phyloP scores from a whole-genome alignment of 2,888 invertebrate genomes.

The Ectropis crepuscularia region DNA sequence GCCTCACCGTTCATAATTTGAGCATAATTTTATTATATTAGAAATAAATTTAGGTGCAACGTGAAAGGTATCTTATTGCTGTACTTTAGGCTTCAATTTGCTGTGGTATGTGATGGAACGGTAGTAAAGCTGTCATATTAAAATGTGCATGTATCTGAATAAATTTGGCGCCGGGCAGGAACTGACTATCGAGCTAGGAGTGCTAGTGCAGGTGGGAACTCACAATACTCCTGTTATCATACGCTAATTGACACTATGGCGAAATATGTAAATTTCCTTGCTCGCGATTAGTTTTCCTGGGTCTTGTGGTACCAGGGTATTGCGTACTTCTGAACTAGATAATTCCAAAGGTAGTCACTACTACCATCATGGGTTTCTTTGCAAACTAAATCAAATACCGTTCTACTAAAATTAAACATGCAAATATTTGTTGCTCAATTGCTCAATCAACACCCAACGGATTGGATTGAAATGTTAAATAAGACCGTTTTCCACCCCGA shows the following conservation, averaged over 20 bases:
- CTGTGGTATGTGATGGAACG: not conserved
- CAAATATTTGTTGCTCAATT: too few species aligned
- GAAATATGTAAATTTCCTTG: too few species aligned
- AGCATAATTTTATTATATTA: constrained; percentile 36
- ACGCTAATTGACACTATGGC: not conserved
- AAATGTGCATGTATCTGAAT: constrained; percentile 68
- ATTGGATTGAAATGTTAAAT: not conserved
- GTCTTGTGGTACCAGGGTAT: too few species aligned
- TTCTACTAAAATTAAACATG: too few species aligned
- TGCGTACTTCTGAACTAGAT: too few species aligned
- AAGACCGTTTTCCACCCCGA: too few species aligned
- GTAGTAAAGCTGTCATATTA: constrained; percentile 50
- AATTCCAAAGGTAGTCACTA: too few species aligned
- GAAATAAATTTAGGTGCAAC: constrained; percentile 4
- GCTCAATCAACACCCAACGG: not conserved
- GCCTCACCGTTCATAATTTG: constrained; percentile 33
- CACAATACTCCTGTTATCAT: not conserved
- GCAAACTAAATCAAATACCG: too few species aligned
- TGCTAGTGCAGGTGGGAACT: constrained; percentile 7
- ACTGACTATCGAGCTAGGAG: constrained; percentile 41
- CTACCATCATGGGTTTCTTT: too few species aligned
- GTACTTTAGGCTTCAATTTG: constrained; percentile 13
- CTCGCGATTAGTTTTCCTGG: too few species aligned
- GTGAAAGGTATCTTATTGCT: constrained; percentile 10
- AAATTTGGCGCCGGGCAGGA: constrained; percentile 48